These are phyloP conservation scores for Collichthys lucidus DNA, from an alignment of 2,113 vertebrate genomes.

Conservation along the genomic window DNA sequence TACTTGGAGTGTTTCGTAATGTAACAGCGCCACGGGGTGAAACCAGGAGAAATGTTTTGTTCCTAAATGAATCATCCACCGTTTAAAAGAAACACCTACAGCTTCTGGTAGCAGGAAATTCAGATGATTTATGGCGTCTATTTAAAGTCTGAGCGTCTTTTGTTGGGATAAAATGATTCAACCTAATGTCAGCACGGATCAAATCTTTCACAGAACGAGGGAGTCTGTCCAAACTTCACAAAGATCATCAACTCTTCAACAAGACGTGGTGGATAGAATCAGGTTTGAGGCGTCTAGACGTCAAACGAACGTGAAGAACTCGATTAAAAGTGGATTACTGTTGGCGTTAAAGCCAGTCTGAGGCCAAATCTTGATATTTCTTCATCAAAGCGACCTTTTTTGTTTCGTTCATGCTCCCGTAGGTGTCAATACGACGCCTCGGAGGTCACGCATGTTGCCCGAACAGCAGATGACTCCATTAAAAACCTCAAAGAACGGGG, in stretches of 20 bases:
- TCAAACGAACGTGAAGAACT: too few relatives aligned
- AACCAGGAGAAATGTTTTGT: slow-evolving; percentile 15
- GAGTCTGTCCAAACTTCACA: background rate
- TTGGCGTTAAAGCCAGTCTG: too few relatives aligned
- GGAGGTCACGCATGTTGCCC: slow-evolving; percentile 19
- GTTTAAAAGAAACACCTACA: slow-evolving; percentile 6
- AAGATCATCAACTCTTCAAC: background rate
- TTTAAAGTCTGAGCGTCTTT: slow-evolving; percentile 11
- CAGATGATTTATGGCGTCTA: slow-evolving; percentile 37
- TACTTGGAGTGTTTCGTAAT: background rate
- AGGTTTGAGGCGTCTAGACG: background rate
- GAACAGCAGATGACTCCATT: slow-evolving; percentile 25
- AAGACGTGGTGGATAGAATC: too few relatives aligned
- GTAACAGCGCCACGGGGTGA: background rate
- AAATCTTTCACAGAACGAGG: background rate
- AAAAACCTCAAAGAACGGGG: background rate
- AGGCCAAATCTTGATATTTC: background rate
- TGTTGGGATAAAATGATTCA: background rate
- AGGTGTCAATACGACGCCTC: background rate
- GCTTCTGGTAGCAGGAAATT: background rate
- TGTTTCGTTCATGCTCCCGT: background rate
- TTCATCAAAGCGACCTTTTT: background rate
- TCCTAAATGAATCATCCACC: slow-evolving; percentile 22
- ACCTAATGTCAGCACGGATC: background rate
- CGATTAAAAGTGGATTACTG: background rate